Evolutionary conservation across 2,888 invertebrate genomes (phyloP), one percentile per base, ranked within the genome.

Genomic region (Andrena camellia): DNA sequence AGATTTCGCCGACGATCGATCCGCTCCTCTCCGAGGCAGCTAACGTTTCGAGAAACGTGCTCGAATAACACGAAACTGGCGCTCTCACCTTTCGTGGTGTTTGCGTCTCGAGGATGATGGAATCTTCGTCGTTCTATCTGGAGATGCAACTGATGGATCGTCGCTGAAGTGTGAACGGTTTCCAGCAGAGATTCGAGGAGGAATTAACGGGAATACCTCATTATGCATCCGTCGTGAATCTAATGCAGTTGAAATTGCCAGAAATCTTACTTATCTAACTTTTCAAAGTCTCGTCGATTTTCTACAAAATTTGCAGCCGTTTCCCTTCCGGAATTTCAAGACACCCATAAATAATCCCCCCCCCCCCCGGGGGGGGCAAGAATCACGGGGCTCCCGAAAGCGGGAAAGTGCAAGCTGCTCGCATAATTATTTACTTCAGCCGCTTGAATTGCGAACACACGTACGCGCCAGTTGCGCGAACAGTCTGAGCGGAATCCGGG

Each of bases 241-340:
- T 42, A 13, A 4, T 42, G 42, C 42, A 42, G 42, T 42, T 17
- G n/a, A 4, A 42, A 42, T 42, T 13, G 17, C 0, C 42, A 42
- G 42, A 42, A 17, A 42, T 42, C 4, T 17, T 42, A 42, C 42
- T 42, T 17, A 1, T 42, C 4, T 17, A 42, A 42, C 17, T 13
- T 42, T 4, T 42, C 4, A 4, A 13, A 13, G 13, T 42, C 13
- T 4, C 42, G 13, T 13, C 42, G 42, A 42, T 42, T 42, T 13
- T 42, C 42, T 17, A 42, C 17, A 13, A 42, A 42, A 42, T 17
- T 42, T 42, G 17, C 42, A 6, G n/a, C 13, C 42, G 26, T 54
- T 70, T 75, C 60, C 76, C 62, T 83, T 83, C 77, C 72, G 68
- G 72, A 77, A 72, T 77, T 83, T 83, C 69, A 64, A 83, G 77